Evolutionary conservation across 2,888 invertebrate species (phyloP).

Genomic region (Latrodectus elegans): DNA sequence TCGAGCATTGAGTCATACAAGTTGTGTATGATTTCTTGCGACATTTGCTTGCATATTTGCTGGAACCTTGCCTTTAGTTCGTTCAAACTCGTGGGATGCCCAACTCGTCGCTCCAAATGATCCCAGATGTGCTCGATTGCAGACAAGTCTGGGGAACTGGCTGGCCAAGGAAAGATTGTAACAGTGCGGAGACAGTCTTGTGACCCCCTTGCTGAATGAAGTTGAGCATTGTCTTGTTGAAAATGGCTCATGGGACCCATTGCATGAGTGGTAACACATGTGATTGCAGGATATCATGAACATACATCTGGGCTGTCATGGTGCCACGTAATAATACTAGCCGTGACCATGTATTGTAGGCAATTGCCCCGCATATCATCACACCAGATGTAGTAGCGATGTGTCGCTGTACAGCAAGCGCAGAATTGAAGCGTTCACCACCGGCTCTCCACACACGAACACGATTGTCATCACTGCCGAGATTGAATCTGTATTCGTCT

Average conservation of each 20-base stretch:
- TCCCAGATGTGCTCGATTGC: slow-evolving; percentile 13
- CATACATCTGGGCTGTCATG: no score
- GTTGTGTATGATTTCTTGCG: background rate
- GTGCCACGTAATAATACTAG: no score
- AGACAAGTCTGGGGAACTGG: background rate
- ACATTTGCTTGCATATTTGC: slow-evolving; percentile 21
- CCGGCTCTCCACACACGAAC: no score
- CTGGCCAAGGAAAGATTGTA: slow-evolving; percentile 1
- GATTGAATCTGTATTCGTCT: no score
- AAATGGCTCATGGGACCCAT: background rate
- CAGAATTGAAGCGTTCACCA: no score
- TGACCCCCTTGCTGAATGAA: background rate
- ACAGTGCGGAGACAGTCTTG: slow-evolving; percentile 11
- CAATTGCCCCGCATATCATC: no score
- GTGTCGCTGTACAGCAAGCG: no score
- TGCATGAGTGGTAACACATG: no score
- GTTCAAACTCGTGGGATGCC: slow-evolving; percentile 7
- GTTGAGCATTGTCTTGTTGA: background rate
- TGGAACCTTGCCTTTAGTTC: slow-evolving; percentile 15
- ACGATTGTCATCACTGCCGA: no score
- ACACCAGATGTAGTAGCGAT: no score
- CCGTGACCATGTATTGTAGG: no score
- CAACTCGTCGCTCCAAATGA: slow-evolving; percentile 6
- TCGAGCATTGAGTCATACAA: background rate
- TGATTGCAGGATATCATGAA: no score